These are phyloP conservation scores for Charanyca ferruginea DNA, from an alignment of 2,888 invertebrate genomes.

Conservation along the genomic window DNA sequence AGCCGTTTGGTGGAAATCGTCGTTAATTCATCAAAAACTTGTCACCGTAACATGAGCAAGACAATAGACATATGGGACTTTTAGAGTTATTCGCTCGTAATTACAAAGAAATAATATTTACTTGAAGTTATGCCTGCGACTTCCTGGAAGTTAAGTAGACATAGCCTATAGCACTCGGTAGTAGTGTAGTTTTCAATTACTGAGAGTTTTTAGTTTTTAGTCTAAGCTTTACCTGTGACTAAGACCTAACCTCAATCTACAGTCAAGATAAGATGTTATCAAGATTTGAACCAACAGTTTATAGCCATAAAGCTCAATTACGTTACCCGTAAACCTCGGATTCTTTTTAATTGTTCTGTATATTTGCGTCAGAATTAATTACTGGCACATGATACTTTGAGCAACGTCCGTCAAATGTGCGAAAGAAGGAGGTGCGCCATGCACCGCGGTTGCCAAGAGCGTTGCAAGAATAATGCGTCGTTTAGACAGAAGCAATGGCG, in stretches of 20 bases:
- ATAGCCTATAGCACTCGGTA: no score
- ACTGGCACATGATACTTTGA: slow-evolving; percentile 62
- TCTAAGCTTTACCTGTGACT: not conserved
- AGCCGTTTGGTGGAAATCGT: no score
- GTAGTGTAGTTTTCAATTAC: no score
- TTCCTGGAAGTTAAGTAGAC: no score
- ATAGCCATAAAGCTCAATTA: slow-evolving; percentile 23
- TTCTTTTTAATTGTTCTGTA: slow-evolving; percentile 35
- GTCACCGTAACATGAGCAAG: no score
- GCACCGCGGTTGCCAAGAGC: slow-evolving; percentile 12
- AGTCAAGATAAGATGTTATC: slow-evolving; percentile 20
- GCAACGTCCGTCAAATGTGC: slow-evolving; percentile 68
- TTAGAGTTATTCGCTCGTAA: no score
- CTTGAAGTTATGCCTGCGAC: no score
- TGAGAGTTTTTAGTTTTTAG: no score
- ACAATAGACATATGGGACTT: no score
- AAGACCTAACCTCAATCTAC: not conserved
- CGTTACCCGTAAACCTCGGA: slow-evolving; percentile 27
- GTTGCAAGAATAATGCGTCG: not conserved
- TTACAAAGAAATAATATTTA: no score
- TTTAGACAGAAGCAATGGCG: not conserved
- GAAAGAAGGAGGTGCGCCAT: slow-evolving; percentile 41
- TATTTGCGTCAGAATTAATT: slow-evolving; percentile 55
- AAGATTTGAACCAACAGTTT: not conserved
- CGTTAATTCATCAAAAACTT: no score